Evolutionary conservation across 1,140 invertebrate genomes (phyloP).

Genomic region (Callitettix versicolor): DNA sequence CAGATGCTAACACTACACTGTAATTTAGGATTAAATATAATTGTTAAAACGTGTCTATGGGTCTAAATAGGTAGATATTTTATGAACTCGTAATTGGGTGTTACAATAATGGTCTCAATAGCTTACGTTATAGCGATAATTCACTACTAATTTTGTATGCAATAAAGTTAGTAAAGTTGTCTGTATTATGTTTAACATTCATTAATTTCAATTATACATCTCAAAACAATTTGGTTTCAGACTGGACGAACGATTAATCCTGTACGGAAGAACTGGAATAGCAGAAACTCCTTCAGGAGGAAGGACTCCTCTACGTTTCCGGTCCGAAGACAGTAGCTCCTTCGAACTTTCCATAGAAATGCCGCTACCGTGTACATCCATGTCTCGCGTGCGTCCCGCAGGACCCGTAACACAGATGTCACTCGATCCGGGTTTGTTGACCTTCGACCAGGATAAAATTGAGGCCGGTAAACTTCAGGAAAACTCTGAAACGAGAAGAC

Average conservation of each 20-base stretch:
- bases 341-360: conserved; percentile 16
- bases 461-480: conserved; percentile 7
- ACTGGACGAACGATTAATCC: conserved; percentile 43
- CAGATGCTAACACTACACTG: too few species aligned
- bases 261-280: conserved; percentile 24
- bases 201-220: too few species aligned
- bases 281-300: neutral
- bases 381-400: neutral
- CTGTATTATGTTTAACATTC: too few species aligned
- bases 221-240: too few species aligned
- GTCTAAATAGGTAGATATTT: too few species aligned
- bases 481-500: neutral
- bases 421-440: conserved; percentile 19
- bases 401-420: conserved; percentile 19
- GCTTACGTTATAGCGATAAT: too few species aligned
- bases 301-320: neutral
- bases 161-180: conserved; percentile 1
- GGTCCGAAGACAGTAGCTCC: conserved; percentile 19
- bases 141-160: too few species aligned
- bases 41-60: too few species aligned
- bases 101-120: too few species aligned
- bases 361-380: neutral
- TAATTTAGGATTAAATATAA: too few species aligned
- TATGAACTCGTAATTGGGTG: too few species aligned
- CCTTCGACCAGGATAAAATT: conserved; percentile 2